Evolutionary conservation across 2,888 invertebrate genomes (phyloP).

Genomic region (Cheilosia impressa): DNA sequence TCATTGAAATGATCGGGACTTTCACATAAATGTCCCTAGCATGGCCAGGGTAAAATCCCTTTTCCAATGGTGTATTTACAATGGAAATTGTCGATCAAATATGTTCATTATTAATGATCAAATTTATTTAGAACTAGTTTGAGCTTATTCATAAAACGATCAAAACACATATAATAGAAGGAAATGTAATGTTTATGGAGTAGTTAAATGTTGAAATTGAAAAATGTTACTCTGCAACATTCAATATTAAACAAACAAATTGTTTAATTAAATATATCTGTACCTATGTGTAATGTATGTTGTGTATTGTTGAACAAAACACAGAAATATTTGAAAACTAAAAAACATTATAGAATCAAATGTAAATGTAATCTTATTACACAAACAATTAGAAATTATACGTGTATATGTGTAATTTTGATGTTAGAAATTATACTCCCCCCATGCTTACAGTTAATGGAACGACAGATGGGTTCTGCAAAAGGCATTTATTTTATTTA

Average conservation of each 20-base stretch:
- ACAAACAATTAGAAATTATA: constrained; percentile 16
- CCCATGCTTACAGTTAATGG: constrained; percentile 28
- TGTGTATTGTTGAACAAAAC: constrained; percentile 59
- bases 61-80: neutral
- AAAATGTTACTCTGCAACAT: neutral
- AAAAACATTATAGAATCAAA: constrained; percentile 24
- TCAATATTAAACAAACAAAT: constrained; percentile 2
- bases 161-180: constrained; percentile 6
- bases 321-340: constrained; percentile 44
- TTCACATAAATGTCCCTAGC: neutral
- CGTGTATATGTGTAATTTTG: constrained; percentile 41
- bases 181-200: constrained; percentile 1
- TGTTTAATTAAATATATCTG: constrained; percentile 24
- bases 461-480: constrained; percentile 25
- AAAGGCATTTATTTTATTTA: constrained; percentile 1
- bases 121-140: constrained; percentile 2
- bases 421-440: constrained; percentile 51
- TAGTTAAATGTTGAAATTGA: constrained; percentile 22
- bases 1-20: neutral
- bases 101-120: neutral
- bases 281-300: constrained; percentile 54
- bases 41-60: neutral
- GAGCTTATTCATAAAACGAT: neutral
- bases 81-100: neutral
- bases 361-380: constrained; percentile 39